These are phyloP conservation scores for Trypoxylus dichotomus DNA, from an alignment of 1,140 invertebrate species.

Conservation along the genomic window DNA sequence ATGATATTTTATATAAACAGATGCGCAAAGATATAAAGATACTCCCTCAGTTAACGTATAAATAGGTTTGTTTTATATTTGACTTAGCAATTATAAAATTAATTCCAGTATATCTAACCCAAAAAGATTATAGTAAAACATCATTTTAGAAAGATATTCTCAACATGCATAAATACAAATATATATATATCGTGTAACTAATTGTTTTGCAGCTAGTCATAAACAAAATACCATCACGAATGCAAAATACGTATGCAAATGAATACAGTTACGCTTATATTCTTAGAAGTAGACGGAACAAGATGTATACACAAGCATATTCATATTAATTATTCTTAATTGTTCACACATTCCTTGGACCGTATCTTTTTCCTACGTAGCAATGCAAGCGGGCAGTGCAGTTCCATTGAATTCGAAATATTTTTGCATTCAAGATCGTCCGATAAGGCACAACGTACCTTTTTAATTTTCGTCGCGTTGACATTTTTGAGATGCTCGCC, in stretches of 20 bases:
- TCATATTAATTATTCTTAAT: slow-evolving; percentile 20
- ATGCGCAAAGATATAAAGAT: too few species aligned
- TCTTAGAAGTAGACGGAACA: background rate
- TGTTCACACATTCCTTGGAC: slow-evolving; percentile 13
- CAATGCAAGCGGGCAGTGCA: background rate
- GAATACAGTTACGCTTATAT: background rate
- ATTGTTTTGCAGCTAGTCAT: background rate
- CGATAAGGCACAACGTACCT: slow-evolving; percentile 3
- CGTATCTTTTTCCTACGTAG: background rate
- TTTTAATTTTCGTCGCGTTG: slow-evolving; percentile 23
- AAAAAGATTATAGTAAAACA: too few species aligned
- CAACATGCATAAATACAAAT: too few species aligned
- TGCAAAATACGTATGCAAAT: background rate
- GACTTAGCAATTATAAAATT: too few species aligned
- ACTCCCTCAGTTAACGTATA: too few species aligned
- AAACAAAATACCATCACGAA: background rate
- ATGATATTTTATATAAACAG: too few species aligned
- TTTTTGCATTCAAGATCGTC: slow-evolving; percentile 1
- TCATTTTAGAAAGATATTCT: too few species aligned
- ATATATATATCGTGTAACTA: background rate
- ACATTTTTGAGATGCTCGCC: slow-evolving; percentile 15
- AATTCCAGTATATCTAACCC: too few species aligned
- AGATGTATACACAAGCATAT: background rate
- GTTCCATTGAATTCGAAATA: slow-evolving; percentile 6
- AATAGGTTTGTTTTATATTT: too few species aligned